Percentiles rank a stretch among this genome's conserved stretches.
These are phyloP conservation scores for Girardia tigrina DNA, from an alignment of 2,888 invertebrate species.

Conservation along the genomic window DNA sequence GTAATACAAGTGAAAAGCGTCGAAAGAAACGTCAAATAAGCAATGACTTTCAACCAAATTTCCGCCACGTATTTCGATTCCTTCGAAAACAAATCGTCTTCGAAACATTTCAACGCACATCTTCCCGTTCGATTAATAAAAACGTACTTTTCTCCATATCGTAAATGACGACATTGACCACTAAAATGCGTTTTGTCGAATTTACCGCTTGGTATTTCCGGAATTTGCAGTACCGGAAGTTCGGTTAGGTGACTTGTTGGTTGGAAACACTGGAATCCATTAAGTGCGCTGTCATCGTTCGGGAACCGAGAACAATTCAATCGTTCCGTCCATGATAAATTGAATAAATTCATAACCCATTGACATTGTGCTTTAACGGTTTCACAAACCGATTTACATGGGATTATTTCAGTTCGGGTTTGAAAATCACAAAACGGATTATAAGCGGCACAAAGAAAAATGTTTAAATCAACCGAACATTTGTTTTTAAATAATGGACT, in stretches of 20 bases:
- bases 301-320: slow-evolving; percentile 78
- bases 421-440: slow-evolving; percentile 91
- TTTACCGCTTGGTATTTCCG: neutral
- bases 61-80: slow-evolving; percentile 68
- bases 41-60: slow-evolving; percentile 75
- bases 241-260: slow-evolving; percentile 55
- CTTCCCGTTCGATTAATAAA: slow-evolving; percentile 63
- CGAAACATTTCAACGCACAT: slow-evolving; percentile 66
- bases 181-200: neutral
- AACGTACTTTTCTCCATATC: slow-evolving; percentile 60
- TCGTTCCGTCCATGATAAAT: slow-evolving; percentile 78
- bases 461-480: slow-evolving; percentile 70
- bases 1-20: slow-evolving; percentile 64
- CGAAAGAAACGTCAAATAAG: slow-evolving; percentile 62
- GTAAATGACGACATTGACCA: slow-evolving; percentile 51
- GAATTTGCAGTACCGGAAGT: neutral
- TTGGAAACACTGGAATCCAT: slow-evolving; percentile 78
- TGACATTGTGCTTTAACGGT: slow-evolving; percentile 69
- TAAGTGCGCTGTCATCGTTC: slow-evolving; percentile 66
- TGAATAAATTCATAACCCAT: slow-evolving; percentile 75
- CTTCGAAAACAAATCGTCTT: slow-evolving; percentile 64
- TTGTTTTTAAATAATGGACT: slow-evolving; percentile 76
- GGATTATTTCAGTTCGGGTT: slow-evolving; percentile 73
- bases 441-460: slow-evolving; percentile 81
- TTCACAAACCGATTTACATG: slow-evolving; percentile 76